Conservation (phyloP, 1,140 invertebrate genomes). For the Harpegnathos saltator region DNA sequence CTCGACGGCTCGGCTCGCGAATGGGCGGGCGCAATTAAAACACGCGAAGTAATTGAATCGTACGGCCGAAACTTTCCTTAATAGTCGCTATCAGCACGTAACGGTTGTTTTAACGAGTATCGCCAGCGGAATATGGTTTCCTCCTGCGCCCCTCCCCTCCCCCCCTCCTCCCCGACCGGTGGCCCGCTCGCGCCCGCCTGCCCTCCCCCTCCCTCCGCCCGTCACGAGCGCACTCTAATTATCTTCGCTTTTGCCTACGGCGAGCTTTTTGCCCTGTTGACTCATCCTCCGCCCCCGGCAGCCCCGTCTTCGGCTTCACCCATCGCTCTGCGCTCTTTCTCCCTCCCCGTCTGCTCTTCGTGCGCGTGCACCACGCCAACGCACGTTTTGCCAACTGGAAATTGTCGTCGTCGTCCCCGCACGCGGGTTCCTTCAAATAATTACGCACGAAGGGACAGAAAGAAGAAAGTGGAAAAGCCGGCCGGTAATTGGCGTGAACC, state of each 20-base stretch:
- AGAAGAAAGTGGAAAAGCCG: not conserved
- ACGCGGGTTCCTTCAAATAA: conserved; percentile 14
- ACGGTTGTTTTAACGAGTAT: conserved; percentile 80
- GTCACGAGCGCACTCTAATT: conserved; percentile 71
- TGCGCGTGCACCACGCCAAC: not conserved
- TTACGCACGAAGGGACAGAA: not conserved
- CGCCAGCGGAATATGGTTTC: conserved; percentile 65
- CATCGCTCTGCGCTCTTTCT: not conserved
- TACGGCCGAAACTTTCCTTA: conserved; percentile 78
- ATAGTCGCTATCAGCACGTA: conserved; percentile 78
- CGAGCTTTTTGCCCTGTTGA: conserved; percentile 45
- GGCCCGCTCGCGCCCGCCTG: not conserved
- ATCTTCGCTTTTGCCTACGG: conserved; percentile 63
- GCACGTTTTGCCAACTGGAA: not conserved
- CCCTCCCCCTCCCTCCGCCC: not conserved
- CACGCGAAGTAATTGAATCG: conserved; percentile 76
- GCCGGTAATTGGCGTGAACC: conserved; percentile 12
- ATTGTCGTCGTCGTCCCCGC: not conserved
- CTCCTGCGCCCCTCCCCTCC: not conserved
- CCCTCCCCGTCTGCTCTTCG: too few relatives aligned
- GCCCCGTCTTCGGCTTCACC: not conserved
- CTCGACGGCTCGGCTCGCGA: not conserved
- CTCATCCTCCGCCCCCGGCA: not conserved
- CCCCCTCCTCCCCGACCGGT: too few relatives aligned
- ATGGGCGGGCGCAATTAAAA: conserved; percentile 80